Evolutionary conservation across 1,140 invertebrate species (phyloP), one percentile per base, ranked within the genome.

Genomic region (Cotesia glomerata): DNA sequence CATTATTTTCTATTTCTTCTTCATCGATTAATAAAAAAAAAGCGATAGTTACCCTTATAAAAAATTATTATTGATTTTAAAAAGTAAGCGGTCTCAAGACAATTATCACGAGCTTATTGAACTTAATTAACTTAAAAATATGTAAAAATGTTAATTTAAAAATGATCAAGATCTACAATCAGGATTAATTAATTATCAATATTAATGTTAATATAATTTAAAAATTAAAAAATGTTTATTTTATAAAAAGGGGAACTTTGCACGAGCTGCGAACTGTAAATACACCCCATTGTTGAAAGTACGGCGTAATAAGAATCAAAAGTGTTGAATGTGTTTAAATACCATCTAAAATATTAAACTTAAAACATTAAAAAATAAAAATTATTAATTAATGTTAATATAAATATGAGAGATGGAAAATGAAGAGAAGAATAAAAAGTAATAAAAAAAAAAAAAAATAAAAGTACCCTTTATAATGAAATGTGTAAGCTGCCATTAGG

Each of bases 261-360:
- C 65, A 68, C 51, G 65, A 56, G 65, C 65, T 68, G 65, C 65
- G 32, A 34, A 16, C 39, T 69, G 54, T 59, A 69, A 69, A 59
- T 32, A 59, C 14, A 69, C 11, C 66, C 36, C 34, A 8, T 39
- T 36, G 56, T 59, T 69, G 52, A 69, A 69, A 69, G 54, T 69
- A 69, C 52, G 52, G 52, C 11, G 52, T 16, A 36, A 59, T 39
- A 69, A 58, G 35, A 67, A 64, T 35, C n/a, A 49, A 16, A 36
- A 32, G 34, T 68, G 3, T 26, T 51, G 67, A 56, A 39, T 59
- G 26, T 26, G 26, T 26, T 26, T 26, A 26, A 26, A 26, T 26
- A 26, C 26, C 26, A 26, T 26, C 1, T 26, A 26, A 26, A 26
- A 26, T 26, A 26, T 26, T 2, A 26, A 26, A 26, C 26, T 26